Percentiles rank a stretch among this genome's conserved stretches.
Evolutionary conservation across 2,113 vertebrate genomes (phyloP).

Genomic region (Gambusia holbrooki): DNA sequence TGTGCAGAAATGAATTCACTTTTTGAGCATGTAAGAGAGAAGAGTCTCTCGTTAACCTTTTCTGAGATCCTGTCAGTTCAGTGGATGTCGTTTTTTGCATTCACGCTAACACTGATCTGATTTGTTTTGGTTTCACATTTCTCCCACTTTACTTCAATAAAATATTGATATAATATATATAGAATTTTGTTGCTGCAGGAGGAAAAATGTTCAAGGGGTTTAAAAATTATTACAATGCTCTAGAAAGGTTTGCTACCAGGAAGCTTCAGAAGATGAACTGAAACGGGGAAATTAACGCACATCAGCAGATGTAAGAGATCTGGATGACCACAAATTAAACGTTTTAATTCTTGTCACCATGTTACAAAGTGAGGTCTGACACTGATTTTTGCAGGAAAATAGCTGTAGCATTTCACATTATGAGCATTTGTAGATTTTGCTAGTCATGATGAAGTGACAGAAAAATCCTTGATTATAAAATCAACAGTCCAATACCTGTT

Average conservation of each 20-base stretch:
- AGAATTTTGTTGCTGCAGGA: not conserved
- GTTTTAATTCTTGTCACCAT: not conserved
- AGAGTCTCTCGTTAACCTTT: too few relatives aligned
- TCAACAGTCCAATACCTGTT: not conserved
- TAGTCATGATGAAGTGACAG: not conserved
- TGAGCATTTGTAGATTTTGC: not conserved
- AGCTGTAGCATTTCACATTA: not conserved
- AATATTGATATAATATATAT: not conserved
- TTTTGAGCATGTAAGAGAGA: too few relatives aligned
- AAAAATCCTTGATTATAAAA: not conserved
- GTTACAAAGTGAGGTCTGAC: not conserved
- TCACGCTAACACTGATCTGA: not conserved
- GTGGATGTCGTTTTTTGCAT: too few relatives aligned
- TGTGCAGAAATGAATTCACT: too few relatives aligned
- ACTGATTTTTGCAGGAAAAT: not conserved
- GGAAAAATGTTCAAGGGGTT: not conserved
- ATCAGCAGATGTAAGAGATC: not conserved
- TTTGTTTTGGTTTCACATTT: not conserved
- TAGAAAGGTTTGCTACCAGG: not conserved
- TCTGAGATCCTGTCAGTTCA: too few relatives aligned
- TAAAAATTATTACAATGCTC: not conserved
- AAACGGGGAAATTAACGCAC: conserved; percentile 16
- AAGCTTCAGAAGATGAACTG: conserved; percentile 7
- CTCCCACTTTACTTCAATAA: not conserved
- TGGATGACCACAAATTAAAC: not conserved